Conservation (phyloP, 2,888 invertebrate genomes). For the Philereme vetulata region DNA sequence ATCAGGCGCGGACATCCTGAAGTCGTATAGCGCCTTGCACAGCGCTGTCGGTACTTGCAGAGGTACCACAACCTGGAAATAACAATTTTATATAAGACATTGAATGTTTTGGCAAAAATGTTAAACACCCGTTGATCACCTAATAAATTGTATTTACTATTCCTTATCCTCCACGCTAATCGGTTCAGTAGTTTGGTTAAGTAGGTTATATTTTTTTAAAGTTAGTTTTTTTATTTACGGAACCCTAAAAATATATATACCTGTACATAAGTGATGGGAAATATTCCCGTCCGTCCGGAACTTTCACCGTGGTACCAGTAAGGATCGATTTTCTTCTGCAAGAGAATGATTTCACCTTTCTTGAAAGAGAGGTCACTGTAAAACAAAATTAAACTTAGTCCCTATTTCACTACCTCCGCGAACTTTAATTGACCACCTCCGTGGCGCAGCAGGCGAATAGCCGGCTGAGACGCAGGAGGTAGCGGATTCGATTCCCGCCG, state of each 20-base stretch:
- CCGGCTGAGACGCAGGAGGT: too few species aligned
- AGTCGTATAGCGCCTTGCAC: constrained; percentile 95
- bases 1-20: constrained; percentile 94
- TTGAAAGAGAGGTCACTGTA: constrained; percentile 93
- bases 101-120: too few species aligned
- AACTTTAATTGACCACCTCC: too few species aligned
- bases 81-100: constrained; percentile 1
- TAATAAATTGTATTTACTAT: too few species aligned
- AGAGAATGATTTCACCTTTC: constrained; percentile 91
- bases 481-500: too few species aligned
- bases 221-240: too few species aligned
- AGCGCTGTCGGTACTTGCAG: constrained; percentile 91
- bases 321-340: constrained; percentile 91
- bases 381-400: constrained; percentile 8
- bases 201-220: too few species aligned
- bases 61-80: constrained; percentile 88
- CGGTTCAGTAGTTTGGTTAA: too few species aligned
- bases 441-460: too few species aligned
- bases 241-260: constrained; percentile 56
- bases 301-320: constrained; percentile 95
- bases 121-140: too few species aligned
- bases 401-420: too few species aligned
- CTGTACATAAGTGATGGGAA: constrained; percentile 93
- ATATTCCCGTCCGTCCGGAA: constrained; percentile 90
- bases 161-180: too few species aligned